A percentile compares a stretch with the other conserved stretches of the same genome.
phyloP scores from a whole-genome alignment of 2,113 vertebrate genomes.

The Chelonoidis abingdonii region DNA sequence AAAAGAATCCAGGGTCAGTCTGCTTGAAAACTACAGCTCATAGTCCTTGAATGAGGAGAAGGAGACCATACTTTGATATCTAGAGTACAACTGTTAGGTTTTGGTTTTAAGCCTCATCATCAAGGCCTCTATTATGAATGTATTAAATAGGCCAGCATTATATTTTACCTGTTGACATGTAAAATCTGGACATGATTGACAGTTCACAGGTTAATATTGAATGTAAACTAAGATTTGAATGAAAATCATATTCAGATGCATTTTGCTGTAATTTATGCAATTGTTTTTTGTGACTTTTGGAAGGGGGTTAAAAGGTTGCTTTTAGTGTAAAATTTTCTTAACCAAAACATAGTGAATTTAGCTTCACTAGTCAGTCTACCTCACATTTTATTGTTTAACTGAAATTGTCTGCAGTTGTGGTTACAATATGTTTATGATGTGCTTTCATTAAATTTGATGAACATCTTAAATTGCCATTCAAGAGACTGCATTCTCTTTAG shows the following conservation, averaged over 20 bases:
- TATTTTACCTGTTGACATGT: slow-evolving; percentile 60
- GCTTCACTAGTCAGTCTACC: slow-evolving; percentile 93
- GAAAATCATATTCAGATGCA: slow-evolving; percentile 71
- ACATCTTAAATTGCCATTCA: slow-evolving; percentile 78
- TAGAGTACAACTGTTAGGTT: not conserved
- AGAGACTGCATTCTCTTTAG: not conserved
- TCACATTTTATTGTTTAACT: slow-evolving; percentile 87
- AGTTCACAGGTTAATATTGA: slow-evolving; percentile 80
- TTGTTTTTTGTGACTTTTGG: slow-evolving; percentile 89
- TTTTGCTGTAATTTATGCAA: slow-evolving; percentile 88
- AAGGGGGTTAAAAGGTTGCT: slow-evolving; percentile 78
- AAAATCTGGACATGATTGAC: slow-evolving; percentile 42
- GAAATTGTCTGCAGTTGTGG: slow-evolving; percentile 79
- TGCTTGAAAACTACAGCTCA: not conserved
- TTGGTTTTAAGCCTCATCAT: slow-evolving; percentile 39
- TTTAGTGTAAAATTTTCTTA: slow-evolving; percentile 83
- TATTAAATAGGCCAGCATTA: slow-evolving; percentile 60
- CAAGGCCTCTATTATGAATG: slow-evolving; percentile 63
- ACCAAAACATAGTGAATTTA: slow-evolving; percentile 85
- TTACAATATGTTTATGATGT: slow-evolving; percentile 80
- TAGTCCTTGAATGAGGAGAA: slow-evolving; percentile 1
- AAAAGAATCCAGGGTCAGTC: not conserved
- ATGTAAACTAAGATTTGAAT: slow-evolving; percentile 81
- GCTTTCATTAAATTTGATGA: slow-evolving; percentile 82
- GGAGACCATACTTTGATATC: not conserved